Conservation (phyloP, 2,113 vertebrate species). For the Callipepla squamata region DNA sequence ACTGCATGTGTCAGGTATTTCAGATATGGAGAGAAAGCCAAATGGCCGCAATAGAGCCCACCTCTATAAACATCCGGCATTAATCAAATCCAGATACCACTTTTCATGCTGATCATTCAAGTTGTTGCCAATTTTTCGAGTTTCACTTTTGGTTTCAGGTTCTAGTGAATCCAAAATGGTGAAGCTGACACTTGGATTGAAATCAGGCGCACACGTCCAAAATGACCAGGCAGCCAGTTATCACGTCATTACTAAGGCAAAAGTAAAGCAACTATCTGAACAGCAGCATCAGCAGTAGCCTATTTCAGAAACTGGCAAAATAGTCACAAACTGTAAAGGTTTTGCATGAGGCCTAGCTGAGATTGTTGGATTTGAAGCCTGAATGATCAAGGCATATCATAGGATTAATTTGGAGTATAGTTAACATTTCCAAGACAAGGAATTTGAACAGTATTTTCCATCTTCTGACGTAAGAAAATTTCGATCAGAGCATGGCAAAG, state of each 20-base stretch:
- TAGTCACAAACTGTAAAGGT: neutral
- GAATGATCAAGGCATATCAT: neutral
- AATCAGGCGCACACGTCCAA: neutral
- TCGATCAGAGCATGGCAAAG: neutral
- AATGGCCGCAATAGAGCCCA: neutral
- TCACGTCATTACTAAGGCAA: neutral
- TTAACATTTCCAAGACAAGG: neutral
- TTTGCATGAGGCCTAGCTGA: neutral
- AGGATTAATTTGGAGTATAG: neutral
- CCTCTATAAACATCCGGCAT: neutral
- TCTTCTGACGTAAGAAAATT: neutral
- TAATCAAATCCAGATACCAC: neutral
- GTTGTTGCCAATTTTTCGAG: slow-evolving; percentile 30
- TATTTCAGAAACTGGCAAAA: neutral
- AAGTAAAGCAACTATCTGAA: neutral
- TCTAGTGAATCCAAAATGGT: slow-evolving; percentile 38
- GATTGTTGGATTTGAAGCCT: neutral
- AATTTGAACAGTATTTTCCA: neutral
- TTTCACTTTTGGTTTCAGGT: slow-evolving; percentile 62
- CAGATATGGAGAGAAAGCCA: neutral
- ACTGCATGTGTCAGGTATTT: neutral
- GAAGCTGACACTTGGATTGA: slow-evolving; percentile 41
- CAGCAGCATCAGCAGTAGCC: neutral
- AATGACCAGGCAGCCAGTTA: neutral
- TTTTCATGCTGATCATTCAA: neutral